Conservation (phyloP, 1,140 invertebrate species). For the Gryllus bimaculatus region DNA sequence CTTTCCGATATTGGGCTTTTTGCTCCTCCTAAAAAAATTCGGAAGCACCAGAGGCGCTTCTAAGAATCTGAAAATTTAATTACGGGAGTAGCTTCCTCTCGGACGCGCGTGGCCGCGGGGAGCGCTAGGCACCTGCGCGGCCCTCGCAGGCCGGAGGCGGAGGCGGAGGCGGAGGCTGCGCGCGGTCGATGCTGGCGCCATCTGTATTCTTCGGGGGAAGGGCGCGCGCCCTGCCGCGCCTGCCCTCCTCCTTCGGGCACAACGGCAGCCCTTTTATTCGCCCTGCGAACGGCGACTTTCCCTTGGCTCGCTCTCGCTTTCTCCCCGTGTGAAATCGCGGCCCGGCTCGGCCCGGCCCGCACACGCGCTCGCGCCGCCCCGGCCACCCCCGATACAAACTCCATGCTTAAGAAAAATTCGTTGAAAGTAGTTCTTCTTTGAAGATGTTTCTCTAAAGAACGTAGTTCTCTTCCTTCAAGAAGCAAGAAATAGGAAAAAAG, state of each 20-base stretch:
- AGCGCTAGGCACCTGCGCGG: neutral
- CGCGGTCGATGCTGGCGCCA: neutral
- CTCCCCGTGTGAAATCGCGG: neutral
- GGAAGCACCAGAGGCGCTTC: neutral
- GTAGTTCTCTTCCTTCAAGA: too few species aligned
- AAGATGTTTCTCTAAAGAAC: too few species aligned
- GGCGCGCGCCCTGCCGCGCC: neutral
- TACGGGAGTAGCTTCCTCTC: neutral
- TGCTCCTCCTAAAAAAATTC: too few species aligned
- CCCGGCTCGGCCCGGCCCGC: too few species aligned
- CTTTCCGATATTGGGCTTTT: too few species aligned
- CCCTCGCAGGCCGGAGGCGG: too few species aligned
- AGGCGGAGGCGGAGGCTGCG: neutral
- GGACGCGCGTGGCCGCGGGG: too few species aligned
- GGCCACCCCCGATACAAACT: too few species aligned
- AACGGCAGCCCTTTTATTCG: neutral
- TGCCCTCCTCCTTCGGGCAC: neutral
- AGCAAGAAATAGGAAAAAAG: too few species aligned
- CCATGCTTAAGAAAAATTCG: too few species aligned
- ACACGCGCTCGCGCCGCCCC: too few species aligned
- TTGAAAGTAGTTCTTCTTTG: too few species aligned
- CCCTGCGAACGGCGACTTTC: neutral
- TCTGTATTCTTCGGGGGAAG: neutral
- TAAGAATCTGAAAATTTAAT: neutral
- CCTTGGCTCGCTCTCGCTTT: neutral